phyloP scores from a whole-genome alignment of 2,113 vertebrate genomes.

The Gnathonemus longibarbis region DNA sequence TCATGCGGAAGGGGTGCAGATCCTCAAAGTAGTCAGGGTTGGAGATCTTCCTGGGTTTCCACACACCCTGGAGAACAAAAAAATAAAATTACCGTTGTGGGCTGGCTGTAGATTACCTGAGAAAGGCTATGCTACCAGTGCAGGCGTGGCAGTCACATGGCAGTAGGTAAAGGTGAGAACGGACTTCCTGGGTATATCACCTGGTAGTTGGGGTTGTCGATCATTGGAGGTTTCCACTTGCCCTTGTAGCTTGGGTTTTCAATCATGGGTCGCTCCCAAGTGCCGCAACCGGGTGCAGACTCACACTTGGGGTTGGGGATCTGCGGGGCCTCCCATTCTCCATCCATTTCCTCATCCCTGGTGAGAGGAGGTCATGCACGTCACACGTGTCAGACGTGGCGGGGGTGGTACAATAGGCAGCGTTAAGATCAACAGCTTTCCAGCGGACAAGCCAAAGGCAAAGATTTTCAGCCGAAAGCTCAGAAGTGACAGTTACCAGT shows the following conservation, averaged over 20 bases:
- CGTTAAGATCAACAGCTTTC: neutral
- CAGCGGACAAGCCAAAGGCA: neutral
- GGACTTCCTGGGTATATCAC: conserved; percentile 46
- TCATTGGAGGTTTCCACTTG: conserved; percentile 97
- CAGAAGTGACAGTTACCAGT: conserved; percentile 63
- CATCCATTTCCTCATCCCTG: conserved; percentile 99
- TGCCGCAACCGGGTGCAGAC: conserved; percentile 81
- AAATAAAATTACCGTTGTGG: neutral
- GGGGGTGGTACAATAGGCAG: neutral
- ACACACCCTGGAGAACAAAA: conserved; percentile 70
- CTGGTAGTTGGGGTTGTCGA: conserved; percentile 97
- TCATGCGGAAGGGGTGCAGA: conserved; percentile 89
- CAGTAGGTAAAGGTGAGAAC: neutral
- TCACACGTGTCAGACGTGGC: neutral
- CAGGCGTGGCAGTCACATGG: neutral
- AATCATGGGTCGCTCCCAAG: conserved; percentile 83
- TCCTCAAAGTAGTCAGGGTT: conserved; percentile 97
- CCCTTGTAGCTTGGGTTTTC: conserved; percentile 96
- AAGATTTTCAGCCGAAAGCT: neutral
- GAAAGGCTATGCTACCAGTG: neutral
- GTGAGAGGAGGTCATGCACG: neutral
- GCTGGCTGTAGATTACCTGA: neutral
- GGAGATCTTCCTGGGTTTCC: conserved; percentile 91
- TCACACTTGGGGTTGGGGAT: conserved; percentile 88
- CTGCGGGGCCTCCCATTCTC: conserved; percentile 96